Conservation (phyloP, 2,888 invertebrate genomes). For the Buathra laborator region DNA sequence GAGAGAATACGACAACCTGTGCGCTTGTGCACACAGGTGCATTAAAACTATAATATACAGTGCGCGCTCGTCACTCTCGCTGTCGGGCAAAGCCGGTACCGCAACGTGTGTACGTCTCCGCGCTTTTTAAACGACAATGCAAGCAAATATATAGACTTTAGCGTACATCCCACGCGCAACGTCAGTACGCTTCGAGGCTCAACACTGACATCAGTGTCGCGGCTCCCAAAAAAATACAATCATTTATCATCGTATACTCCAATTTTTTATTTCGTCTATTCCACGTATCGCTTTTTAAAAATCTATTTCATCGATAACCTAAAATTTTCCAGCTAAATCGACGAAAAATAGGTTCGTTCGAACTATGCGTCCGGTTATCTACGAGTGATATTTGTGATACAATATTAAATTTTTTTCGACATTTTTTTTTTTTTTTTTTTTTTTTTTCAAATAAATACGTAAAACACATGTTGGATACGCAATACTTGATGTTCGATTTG, state of each 20-base stretch:
- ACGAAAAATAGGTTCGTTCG: background rate
- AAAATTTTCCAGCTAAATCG: background rate
- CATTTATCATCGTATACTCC: slow-evolving; percentile 18
- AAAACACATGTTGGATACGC: background rate
- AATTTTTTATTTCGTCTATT: slow-evolving; percentile 27
- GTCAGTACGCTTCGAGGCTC: slow-evolving; percentile 72
- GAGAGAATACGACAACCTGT: slow-evolving; percentile 33
- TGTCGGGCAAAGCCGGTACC: slow-evolving; percentile 65
- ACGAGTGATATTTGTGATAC: slow-evolving; percentile 15
- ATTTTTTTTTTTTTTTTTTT: background rate
- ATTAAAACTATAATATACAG: slow-evolving; percentile 52
- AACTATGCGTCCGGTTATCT: background rate
- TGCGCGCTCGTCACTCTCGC: slow-evolving; percentile 65
- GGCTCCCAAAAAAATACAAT: slow-evolving; percentile 27
- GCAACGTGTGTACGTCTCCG: slow-evolving; percentile 68
- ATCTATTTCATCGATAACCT: slow-evolving; percentile 10
- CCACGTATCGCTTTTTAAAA: background rate
- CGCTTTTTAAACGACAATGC: slow-evolving; percentile 74
- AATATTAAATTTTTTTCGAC: background rate
- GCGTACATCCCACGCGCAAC: slow-evolving; percentile 70
- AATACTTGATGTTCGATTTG: background rate
- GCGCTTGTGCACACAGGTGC: slow-evolving; percentile 59
- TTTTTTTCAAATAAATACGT: background rate
- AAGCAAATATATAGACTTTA: slow-evolving; percentile 73
- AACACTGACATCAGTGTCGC: slow-evolving; percentile 56